phyloP scores from a whole-genome alignment of 2,113 vertebrate species.

The Eulemur rufifrons region DNA sequence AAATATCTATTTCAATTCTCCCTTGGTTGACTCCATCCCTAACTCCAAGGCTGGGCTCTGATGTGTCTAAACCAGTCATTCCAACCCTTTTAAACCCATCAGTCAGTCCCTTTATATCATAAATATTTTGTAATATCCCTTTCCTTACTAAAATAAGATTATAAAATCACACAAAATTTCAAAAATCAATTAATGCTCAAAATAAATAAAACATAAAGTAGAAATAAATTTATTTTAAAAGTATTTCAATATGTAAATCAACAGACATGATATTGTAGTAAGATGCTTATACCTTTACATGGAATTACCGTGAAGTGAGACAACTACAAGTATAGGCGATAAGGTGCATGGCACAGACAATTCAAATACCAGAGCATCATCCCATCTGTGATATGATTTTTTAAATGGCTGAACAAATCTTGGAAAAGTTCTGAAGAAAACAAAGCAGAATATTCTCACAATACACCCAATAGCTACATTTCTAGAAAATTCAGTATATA shows the following conservation, averaged over 20 bases:
- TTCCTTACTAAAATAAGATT: not conserved
- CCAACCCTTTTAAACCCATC: not conserved
- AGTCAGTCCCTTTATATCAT: not conserved
- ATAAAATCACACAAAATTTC: not conserved
- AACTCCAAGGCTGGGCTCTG: not conserved
- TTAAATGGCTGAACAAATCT: not conserved
- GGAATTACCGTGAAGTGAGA: not conserved
- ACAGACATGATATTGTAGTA: not conserved
- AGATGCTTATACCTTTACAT: not conserved
- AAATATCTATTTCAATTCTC: not conserved
- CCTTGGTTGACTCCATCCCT: not conserved
- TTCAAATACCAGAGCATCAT: not conserved
- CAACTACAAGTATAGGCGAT: not conserved
- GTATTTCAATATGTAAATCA: not conserved
- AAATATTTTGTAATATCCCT: not conserved
- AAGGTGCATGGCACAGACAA: not conserved
- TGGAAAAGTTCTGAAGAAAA: not conserved
- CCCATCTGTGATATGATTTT: not conserved
- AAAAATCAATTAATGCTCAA: not conserved
- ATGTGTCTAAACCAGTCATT: not conserved
- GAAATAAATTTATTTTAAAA: not conserved
- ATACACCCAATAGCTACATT: not conserved
- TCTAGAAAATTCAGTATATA: not conserved
- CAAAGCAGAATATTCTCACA: not conserved
- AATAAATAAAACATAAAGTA: conserved; percentile 2